Base-by-base conservation (phyloP, 1,140 invertebrate species). In the Drosophila orena region DNA sequence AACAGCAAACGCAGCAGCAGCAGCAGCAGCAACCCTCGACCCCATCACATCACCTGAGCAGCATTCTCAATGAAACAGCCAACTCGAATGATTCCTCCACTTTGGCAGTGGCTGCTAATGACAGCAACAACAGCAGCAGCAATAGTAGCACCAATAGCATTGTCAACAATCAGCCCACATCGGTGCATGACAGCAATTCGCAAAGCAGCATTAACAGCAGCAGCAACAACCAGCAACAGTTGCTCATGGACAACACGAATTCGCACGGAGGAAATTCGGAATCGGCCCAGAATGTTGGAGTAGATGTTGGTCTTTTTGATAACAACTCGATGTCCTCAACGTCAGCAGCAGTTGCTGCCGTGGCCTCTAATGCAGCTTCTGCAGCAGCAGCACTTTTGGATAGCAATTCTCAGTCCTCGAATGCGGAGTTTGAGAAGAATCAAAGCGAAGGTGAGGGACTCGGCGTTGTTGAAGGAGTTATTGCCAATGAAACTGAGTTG, bases 81-180 rank as follows among this genome's bases (percentile, higher is more conserved):
- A 91, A 91, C 38, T 91, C 91, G 8, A 91, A 91, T 75, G 91
- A 91, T 65, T 91, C 91, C 17, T 91, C 90, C 12, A 91, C 91
- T 8, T 40, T 91, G 46, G 90, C 90, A 3, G 86, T 91, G 24
- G 91, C 81, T 20, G 91, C 90, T 22, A 91, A 91, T 17, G 90
- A 91, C 12, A 91, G 91, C 70, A 92, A 92, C 71, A 91, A 92
- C 20, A 92, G 91, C 56, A 92, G 88, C 62, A 91, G 91, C 62
- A 92, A 92, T 58, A 91, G 91, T 52, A 91, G 91, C 54, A 91
- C 91, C 17, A 92, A 92, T 40, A 92, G 91, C 65, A 92, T 91
- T 30, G 91, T 91, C 11, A 91, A 91, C 68, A 92, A 92, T 56
- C 90, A 92, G 34, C 91, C 91, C 8, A 91, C 91, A 3, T 91